These are phyloP conservation scores for Lutraria lutraria DNA, from an alignment of 2,888 invertebrate species.

Conservation along the genomic window DNA sequence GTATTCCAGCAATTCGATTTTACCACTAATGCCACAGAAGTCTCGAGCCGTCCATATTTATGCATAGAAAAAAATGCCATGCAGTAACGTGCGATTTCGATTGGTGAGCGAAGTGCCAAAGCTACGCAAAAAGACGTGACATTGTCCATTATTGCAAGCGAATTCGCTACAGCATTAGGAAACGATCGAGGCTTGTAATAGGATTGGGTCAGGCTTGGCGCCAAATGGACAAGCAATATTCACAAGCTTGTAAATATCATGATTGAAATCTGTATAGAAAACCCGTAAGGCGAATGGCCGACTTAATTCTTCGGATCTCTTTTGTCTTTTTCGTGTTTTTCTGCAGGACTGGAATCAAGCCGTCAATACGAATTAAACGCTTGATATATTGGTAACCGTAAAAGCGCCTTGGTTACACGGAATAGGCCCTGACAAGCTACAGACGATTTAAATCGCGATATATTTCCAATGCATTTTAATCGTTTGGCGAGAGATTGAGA, in stretches of 20 bases:
- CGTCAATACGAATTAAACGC: slow-evolving; percentile 69
- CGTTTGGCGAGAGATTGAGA: slow-evolving; percentile 46
- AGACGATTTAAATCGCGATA: slow-evolving; percentile 57
- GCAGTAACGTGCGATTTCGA: background rate
- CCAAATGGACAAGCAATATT: slow-evolving; percentile 63
- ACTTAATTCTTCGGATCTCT: slow-evolving; percentile 60
- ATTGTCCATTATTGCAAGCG: slow-evolving; percentile 18
- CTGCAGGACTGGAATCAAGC: slow-evolving; percentile 56
- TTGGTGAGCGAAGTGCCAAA: slow-evolving; percentile 10
- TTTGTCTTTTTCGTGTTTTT: slow-evolving; percentile 62
- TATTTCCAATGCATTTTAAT: slow-evolving; percentile 69
- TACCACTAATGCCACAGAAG: slow-evolving; percentile 12
- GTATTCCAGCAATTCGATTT: slow-evolving; percentile 35
- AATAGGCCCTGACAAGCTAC: slow-evolving; percentile 58
- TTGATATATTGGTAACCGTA: slow-evolving; percentile 49
- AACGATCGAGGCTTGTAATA: slow-evolving; percentile 57
- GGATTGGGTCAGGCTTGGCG: slow-evolving; percentile 66
- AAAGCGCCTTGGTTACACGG: slow-evolving; percentile 49
- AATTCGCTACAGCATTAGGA: slow-evolving; percentile 28
- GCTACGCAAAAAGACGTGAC: background rate
- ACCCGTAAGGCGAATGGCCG: slow-evolving; percentile 65
- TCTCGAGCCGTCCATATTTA: background rate
- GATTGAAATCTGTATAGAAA: slow-evolving; percentile 62
- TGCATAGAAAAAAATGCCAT: background rate
- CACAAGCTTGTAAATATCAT: slow-evolving; percentile 62